Conservation (phyloP, 2,888 invertebrate genomes). For the Nasonovia ribisnigri region DNA sequence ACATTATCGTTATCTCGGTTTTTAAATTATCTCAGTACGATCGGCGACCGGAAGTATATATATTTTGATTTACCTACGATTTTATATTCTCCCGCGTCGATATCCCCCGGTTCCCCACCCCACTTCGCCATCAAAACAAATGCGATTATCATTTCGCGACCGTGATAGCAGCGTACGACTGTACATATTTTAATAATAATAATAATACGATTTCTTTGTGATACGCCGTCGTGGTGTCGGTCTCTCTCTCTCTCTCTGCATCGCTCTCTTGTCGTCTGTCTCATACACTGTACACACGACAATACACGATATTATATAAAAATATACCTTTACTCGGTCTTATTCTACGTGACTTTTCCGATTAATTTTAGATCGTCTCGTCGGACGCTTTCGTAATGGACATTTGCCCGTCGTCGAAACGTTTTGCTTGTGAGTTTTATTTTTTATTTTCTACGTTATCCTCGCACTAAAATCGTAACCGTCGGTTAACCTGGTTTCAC, state of each 20-base stretch:
- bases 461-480: neutral
- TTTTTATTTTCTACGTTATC: neutral
- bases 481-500: neutral
- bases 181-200: neutral
- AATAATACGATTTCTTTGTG: slow-evolving; percentile 21
- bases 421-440: neutral
- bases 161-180: slow-evolving; percentile 8
- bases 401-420: neutral
- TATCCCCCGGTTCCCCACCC: neutral
- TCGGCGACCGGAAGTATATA: neutral
- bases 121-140: neutral
- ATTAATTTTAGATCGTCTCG: neutral
- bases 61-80: too few species aligned
- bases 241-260: neutral
- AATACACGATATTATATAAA: neutral
- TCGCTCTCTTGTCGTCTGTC: neutral
- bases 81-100: neutral
- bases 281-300: neutral
- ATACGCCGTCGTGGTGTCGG: neutral
- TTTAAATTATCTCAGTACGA: neutral
- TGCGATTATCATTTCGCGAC: neutral
- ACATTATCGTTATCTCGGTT: neutral
- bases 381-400: neutral
- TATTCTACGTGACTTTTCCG: neutral
- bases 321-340: neutral